Evolutionary conservation across 2,797 vertebrate species (phyloP).

Genomic region (Anableps anableps): DNA sequence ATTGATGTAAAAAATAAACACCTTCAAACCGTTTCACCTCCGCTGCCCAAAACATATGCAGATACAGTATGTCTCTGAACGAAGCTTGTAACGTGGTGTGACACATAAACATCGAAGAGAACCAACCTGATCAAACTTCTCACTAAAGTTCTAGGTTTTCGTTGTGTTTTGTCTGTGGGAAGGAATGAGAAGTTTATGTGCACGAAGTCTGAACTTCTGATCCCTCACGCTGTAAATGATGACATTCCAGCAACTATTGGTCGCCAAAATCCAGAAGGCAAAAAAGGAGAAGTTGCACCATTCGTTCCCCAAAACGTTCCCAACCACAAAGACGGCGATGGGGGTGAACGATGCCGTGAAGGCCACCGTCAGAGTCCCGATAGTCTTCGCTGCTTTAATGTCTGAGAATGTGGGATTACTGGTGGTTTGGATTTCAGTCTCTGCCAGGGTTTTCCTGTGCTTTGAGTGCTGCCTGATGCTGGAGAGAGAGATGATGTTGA

Average conservation of each 20-base stretch:
- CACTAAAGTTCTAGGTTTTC: conserved; percentile 18
- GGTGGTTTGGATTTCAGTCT: conserved; percentile 62
- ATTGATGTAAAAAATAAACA: conserved; percentile 24
- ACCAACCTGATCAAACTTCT: not conserved
- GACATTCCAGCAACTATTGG: conserved; percentile 86
- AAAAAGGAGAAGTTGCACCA: conserved; percentile 87
- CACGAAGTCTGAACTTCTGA: conserved; percentile 81
- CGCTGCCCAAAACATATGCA: conserved; percentile 50
- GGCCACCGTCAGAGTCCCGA: conserved; percentile 81
- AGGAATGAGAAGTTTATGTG: conserved; percentile 75
- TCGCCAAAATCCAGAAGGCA: conserved; percentile 85
- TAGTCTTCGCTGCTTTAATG: conserved; percentile 85
- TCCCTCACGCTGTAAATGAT: conserved; percentile 85
- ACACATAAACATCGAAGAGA: conserved; percentile 6
- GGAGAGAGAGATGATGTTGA: conserved; percentile 81
- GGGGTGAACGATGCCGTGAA: conserved; percentile 84
- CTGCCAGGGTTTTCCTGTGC: conserved; percentile 77
- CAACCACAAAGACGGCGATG: conserved; percentile 84
- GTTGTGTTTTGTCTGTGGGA: conserved; percentile 40
- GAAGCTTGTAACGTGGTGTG: conserved; percentile 5
- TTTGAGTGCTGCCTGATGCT: conserved; percentile 81
- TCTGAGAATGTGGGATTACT: conserved; percentile 82
- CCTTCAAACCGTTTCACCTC: conserved; percentile 19
- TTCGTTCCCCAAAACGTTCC: conserved; percentile 82
- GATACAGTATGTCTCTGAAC: conserved; percentile 8